phyloP scores from a whole-genome alignment of 2,113 vertebrate species.

The Ctenodactylus gundi region DNA sequence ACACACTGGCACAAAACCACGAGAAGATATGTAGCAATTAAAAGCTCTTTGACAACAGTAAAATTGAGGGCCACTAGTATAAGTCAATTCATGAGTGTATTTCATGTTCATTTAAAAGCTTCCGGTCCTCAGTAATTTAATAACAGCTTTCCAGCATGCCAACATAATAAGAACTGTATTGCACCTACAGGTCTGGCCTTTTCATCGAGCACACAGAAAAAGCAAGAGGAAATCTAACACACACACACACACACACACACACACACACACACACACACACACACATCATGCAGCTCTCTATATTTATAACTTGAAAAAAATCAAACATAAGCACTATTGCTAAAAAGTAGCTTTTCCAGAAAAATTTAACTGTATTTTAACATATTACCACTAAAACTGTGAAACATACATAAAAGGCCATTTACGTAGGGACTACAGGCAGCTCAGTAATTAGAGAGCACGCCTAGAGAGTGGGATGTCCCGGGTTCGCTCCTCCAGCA shows the following conservation, averaged over 20 bases:
- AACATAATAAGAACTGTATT: not conserved
- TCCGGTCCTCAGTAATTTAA: not conserved
- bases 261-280: too few species aligned
- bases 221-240: not conserved
- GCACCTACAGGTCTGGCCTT: not conserved
- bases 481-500: too few species aligned
- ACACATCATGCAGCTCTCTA: too few species aligned
- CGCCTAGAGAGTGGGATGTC: too few species aligned
- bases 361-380: conserved; percentile 32
- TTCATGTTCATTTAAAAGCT: conserved; percentile 9
- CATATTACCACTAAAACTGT: not conserved
- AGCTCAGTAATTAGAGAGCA: too few species aligned
- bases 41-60: not conserved
- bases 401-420: not conserved
- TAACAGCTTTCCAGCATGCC: not conserved
- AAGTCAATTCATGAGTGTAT: not conserved
- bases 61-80: not conserved
- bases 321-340: conserved; percentile 64
- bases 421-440: too few species aligned
- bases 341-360: conserved; percentile 59
- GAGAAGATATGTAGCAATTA: not conserved
- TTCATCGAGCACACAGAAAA: not conserved
- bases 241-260: not conserved
- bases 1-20: not conserved
- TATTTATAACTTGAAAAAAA: conserved; percentile 71